These are phyloP conservation scores for Apamea anceps DNA, from an alignment of 2,888 invertebrate genomes.

Conservation along the genomic window DNA sequence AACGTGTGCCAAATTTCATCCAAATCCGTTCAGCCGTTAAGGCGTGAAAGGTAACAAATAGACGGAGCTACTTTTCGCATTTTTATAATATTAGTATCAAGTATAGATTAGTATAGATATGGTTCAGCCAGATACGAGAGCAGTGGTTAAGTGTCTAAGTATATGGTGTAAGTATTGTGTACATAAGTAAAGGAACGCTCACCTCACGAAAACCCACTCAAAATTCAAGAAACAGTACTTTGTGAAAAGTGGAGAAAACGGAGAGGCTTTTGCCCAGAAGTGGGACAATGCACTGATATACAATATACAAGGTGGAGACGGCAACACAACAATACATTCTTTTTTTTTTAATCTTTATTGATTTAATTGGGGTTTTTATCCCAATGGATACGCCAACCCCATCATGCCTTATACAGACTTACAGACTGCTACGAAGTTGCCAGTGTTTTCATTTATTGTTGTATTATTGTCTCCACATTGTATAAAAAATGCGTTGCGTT, in stretches of 20 bases:
- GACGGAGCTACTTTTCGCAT: background rate
- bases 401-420: too few species aligned
- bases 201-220: background rate
- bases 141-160: too few species aligned
- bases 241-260: background rate
- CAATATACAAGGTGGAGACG: background rate
- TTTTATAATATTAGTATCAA: background rate
- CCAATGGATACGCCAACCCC: too few species aligned
- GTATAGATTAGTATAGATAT: background rate
- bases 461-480: background rate
- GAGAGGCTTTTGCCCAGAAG: background rate
- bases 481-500: background rate
- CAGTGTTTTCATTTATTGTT: background rate
- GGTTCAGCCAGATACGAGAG: too few species aligned
- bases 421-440: too few species aligned
- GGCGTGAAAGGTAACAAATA: background rate
- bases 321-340: background rate
- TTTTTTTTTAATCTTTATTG: too few species aligned
- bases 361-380: too few species aligned
- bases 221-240: background rate
- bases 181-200: background rate
- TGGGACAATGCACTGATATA: background rate
- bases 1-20: background rate
- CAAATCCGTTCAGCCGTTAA: background rate
- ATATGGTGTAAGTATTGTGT: background rate